Base-by-base conservation (phyloP, 2,797 vertebrate genomes). In the Telmatherina bonti region DNA sequence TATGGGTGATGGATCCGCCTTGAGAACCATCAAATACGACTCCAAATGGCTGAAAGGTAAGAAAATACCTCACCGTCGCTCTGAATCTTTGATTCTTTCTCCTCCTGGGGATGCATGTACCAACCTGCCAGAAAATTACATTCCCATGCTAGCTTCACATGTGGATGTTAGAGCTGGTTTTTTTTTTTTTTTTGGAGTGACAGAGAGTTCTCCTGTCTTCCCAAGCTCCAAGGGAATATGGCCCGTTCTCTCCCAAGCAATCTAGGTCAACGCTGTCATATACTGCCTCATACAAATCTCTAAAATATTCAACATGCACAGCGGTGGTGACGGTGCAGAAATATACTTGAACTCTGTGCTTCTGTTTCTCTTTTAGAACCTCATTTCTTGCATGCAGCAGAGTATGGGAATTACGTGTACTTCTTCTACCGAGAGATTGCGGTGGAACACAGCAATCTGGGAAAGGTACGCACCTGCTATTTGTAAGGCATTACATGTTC, bases 1-100 rank as follows among this genome's bases (percentile, higher is more conserved):
- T 85, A 96, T 99, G 97, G 98, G 98, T 5, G 97, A 98, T 69
- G 98, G 98, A 79, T 99, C 96, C 10, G 98, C 98, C 68, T 92
- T 99, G 76, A 95, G 98, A 86, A 99, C 98, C 81, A 99, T 99
- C 92, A 99, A 99, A 93, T 99, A 99, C 30, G 98, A 99, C 89
- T 99, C 98, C 91, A 99, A 99, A 83, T 99, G 98, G 98, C 96
- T 99, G 88, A 99, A 99, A 98, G 98, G 98, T 99, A 95, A 85
- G 65, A 11, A 10, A 57, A 57, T 15, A 38, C 38, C 55, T 76
- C 70, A 54, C 59, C 30, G 27, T 71, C 53, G 26, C 36, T 49
- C 61, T 51, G 33, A 53, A 63, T 84, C 62, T 45, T 66, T 67
- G 47, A 66, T 62, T 60, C 29, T 63, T 16, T 3, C 36, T 30